Evolutionary conservation across 2,797 vertebrate species (phyloP).

Genomic region (Pteropus rufus): DNA sequence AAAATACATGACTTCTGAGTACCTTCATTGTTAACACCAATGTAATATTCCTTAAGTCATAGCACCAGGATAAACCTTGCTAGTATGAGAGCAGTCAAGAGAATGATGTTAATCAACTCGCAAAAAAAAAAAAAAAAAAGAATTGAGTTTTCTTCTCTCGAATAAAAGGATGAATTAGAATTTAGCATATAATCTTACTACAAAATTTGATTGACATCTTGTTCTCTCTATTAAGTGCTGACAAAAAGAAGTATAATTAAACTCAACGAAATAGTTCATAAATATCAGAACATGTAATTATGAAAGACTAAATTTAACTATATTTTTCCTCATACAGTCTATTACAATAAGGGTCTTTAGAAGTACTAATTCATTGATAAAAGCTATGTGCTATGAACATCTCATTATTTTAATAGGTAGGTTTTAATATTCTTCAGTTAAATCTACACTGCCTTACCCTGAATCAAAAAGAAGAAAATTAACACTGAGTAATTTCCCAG

Average conservation of each 20-base stretch:
- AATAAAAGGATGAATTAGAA: neutral
- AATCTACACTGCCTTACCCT: neutral
- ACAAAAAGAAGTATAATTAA: conserved; percentile 24
- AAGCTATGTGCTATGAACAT: neutral
- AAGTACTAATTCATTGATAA: neutral
- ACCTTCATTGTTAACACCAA: neutral
- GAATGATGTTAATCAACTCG: neutral
- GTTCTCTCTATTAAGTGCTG: neutral
- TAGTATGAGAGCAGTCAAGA: neutral
- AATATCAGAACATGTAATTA: neutral
- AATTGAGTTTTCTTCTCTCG: neutral
- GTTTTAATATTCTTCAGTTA: neutral
- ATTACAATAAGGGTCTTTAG: neutral
- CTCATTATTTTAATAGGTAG: neutral
- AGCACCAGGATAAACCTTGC: neutral
- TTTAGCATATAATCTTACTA: neutral
- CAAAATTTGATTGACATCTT: neutral
- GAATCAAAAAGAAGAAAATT: neutral
- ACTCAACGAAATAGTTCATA: neutral
- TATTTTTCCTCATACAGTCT: neutral
- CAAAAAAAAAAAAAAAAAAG: neutral
- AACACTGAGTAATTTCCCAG: neutral
- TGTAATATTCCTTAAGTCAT: neutral
- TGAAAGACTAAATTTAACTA: neutral
- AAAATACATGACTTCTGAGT: neutral